Conservation (phyloP, 2,113 vertebrate genomes). For the Pseudopipra pipra region DNA sequence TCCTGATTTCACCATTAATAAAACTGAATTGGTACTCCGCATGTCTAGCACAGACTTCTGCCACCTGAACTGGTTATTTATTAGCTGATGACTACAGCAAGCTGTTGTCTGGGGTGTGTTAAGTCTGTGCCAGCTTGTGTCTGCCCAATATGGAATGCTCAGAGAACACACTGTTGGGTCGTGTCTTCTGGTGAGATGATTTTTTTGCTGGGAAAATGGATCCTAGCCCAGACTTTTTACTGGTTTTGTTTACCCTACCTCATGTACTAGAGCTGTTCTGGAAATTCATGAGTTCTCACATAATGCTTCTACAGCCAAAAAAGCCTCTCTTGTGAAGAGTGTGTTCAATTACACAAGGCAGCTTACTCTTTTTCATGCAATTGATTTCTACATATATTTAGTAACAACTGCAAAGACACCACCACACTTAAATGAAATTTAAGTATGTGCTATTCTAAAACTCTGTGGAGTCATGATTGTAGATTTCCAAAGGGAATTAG, state of each 20-base stretch:
- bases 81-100: constrained; percentile 10
- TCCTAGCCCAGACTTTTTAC: background rate
- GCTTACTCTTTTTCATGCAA: background rate
- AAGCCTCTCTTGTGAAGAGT: background rate
- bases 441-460: background rate
- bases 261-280: background rate
- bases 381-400: background rate
- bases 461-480: background rate
- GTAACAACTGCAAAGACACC: background rate
- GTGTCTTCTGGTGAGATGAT: background rate
- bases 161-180: background rate
- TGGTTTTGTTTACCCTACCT: background rate
- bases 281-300: background rate
- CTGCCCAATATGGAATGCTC: background rate
- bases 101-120: background rate
- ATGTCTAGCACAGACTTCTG: background rate
- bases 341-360: background rate
- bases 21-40: background rate
- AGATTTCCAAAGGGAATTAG: background rate
- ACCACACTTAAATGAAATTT: background rate
- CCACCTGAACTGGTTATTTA: constrained; percentile 32
- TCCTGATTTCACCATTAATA: background rate
- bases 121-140: constrained; percentile 5
- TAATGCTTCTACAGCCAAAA: background rate
- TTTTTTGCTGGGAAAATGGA: background rate